phyloP scores from a whole-genome alignment of 2,113 vertebrate genomes.

The Syngnathus floridae region DNA sequence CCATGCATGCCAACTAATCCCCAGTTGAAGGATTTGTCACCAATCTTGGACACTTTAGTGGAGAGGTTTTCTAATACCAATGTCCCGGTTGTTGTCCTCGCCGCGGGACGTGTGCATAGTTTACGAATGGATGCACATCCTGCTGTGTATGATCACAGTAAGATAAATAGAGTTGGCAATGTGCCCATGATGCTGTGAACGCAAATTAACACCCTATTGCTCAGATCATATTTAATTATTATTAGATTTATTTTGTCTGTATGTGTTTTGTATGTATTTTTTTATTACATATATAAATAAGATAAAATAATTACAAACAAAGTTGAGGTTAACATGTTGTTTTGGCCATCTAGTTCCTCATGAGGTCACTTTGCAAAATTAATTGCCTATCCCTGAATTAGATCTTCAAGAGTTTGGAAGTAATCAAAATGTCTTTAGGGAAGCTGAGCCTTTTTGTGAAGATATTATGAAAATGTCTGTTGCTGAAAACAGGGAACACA shows the following conservation, averaged over 20 bases:
- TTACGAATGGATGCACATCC: background rate
- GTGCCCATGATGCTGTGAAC: background rate
- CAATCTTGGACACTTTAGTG: background rate
- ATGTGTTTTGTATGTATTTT: background rate
- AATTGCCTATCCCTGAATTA: no score
- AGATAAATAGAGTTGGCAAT: background rate
- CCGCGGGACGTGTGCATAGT: background rate
- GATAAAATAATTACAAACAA: no score
- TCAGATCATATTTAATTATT: background rate
- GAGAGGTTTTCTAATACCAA: background rate
- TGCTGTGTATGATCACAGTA: background rate
- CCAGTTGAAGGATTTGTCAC: background rate
- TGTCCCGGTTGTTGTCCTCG: background rate
- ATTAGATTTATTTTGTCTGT: background rate
- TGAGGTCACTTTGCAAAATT: no score
- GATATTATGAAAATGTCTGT: background rate
- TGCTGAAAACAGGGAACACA: background rate
- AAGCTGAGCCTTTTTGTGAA: background rate
- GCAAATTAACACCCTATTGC: background rate
- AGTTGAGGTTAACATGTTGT: no score
- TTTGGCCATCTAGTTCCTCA: no score
- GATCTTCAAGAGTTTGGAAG: no score
- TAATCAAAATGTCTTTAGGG: background rate
- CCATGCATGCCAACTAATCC: slow-evolving; percentile 3
- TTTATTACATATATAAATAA: no score